Percentiles rank a stretch among this genome's conserved stretches.
Conservation (phyloP, 2,113 vertebrate species). For the Fulica atra region DNA sequence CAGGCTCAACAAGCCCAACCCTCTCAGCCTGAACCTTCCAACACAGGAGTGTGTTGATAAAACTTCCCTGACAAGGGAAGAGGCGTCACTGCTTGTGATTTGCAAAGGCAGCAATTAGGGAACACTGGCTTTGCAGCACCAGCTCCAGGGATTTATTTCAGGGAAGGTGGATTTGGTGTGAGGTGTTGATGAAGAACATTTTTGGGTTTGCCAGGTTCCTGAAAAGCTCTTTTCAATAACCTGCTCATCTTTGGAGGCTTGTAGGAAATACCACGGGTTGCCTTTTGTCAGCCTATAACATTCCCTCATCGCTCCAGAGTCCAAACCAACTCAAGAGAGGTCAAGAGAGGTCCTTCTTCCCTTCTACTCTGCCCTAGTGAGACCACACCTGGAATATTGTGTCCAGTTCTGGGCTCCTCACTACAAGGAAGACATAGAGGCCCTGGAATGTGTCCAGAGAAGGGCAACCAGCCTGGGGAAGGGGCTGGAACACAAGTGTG, state of each 20-base stretch:
- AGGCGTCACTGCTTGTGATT: background rate
- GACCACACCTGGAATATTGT: too few relatives aligned
- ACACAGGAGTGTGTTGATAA: background rate
- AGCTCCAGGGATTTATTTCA: background rate
- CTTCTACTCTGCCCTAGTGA: too few relatives aligned
- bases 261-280: slow-evolving; percentile 48
- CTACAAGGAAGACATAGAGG: too few relatives aligned
- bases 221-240: slow-evolving; percentile 60
- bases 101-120: slow-evolving; percentile 30
- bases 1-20: too few relatives aligned
- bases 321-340: background rate
- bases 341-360: too few relatives aligned
- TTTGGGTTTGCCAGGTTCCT: background rate
- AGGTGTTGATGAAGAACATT: background rate
- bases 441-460: too few relatives aligned
- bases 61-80: background rate
- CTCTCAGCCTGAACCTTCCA: too few relatives aligned
- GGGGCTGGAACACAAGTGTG: too few relatives aligned
- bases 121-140: background rate
- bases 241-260: slow-evolving; percentile 39
- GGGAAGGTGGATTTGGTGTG: background rate
- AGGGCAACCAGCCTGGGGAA: too few relatives aligned
- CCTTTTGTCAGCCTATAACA: slow-evolving; percentile 54
- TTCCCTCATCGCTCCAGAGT: slow-evolving; percentile 38
- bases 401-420: too few relatives aligned